Evolutionary conservation across 2,113 vertebrate species (phyloP), one percentile per base, ranked within the genome.

Genomic region (Oncorhynchus gorbuscha): DNA sequence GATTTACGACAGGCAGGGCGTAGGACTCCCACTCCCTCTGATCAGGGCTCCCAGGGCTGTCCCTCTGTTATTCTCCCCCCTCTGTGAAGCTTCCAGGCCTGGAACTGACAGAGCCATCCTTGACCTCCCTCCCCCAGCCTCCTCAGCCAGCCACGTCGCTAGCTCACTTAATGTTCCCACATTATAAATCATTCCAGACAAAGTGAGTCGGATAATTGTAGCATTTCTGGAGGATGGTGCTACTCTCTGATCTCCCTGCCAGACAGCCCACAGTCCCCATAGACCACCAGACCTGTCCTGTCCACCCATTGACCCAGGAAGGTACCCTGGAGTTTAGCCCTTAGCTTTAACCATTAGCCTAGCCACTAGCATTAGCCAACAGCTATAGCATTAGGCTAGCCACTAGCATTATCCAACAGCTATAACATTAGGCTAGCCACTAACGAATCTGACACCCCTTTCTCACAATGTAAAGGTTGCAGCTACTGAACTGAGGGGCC

Each of bases 131-230:
- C 68, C 69, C 78, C 70, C 49, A 51, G 24, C 24, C 24, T 24
- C 24, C 24, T 24, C 24, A 24, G 22, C 12, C 85, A 86, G 84
- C 89, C 82, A 84, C 86, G 84, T 86, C 83, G 84, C 84, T 86
- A 83, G 85, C 87, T 86, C 90, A 83, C 84, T 93, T 91, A 89
- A 92, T 91, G 83, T 85, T 89, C 85, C 89, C 91, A 91, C 87
- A 76, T 91, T 90, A 92, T 92, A 93, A 93, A 94, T 94, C 92
- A 92, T 90, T 90, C 87, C 83, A 51, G 82, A 85, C 90, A 88
- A 92, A 93, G 89, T 91, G 88, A 87, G 76, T 83, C 87, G 89
- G 24, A 93, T 93, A 93, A 92, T 89, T 89, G 83, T 88, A 86
- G 84, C 86, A 90, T 86, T 74, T 79, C 87, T 85, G 89, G 85